Percentiles rank a stretch among this genome's conserved stretches.
Conservation (phyloP, 2,797 vertebrate species). For the Megalops cyprinoides region DNA sequence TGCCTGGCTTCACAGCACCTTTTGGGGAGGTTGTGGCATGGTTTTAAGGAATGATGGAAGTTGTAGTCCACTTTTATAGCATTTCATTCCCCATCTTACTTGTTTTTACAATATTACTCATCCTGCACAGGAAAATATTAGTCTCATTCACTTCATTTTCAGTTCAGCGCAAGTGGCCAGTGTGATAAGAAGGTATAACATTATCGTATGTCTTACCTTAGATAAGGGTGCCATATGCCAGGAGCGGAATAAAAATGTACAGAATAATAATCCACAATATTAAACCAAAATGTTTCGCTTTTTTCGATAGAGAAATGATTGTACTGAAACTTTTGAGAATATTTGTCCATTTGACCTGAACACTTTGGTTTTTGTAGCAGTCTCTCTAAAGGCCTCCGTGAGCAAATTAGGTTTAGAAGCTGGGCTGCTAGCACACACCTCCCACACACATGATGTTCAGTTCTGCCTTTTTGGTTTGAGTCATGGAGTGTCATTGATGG, state of each 20-base stretch:
- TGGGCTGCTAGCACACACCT: neutral
- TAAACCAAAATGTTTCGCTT: too few relatives aligned
- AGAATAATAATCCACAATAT: too few relatives aligned
- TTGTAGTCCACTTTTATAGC: too few relatives aligned
- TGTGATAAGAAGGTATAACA: too few relatives aligned
- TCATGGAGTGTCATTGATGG: neutral
- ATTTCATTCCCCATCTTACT: too few relatives aligned
- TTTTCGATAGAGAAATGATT: too few relatives aligned
- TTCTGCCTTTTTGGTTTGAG: neutral
- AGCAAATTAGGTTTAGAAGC: neutral
- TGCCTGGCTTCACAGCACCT: neutral
- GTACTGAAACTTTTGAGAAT: neutral
- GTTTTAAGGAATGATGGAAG: too few relatives aligned
- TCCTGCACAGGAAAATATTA: neutral
- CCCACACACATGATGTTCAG: neutral
- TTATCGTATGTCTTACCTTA: too few relatives aligned
- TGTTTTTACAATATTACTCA: neutral
- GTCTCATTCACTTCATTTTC: neutral
- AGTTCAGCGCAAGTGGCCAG: too few relatives aligned
- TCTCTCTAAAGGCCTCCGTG: neutral
- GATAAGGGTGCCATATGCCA: too few relatives aligned
- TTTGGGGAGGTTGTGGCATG: too few relatives aligned
- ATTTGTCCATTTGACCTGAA: neutral
- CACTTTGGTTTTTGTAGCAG: neutral
- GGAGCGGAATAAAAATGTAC: too few relatives aligned